Evolutionary conservation across 2,113 vertebrate genomes (phyloP), one percentile per base, ranked within the genome.

Genomic region (Phasianus colchicus): DNA sequence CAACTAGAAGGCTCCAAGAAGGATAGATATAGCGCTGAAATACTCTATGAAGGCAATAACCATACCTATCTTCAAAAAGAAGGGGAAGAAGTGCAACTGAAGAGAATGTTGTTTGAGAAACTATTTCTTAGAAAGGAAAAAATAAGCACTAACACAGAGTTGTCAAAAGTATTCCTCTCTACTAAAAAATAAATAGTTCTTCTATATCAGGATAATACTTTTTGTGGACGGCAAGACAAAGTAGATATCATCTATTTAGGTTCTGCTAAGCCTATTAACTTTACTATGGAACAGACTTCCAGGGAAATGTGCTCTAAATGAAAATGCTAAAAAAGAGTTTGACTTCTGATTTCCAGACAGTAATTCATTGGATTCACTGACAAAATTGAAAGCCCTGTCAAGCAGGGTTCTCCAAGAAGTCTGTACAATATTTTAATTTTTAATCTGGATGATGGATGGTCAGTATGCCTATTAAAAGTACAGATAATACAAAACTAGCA

Each of bases 321-420:
- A 90, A 90, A 84, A 89, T 52, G 11, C 36, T 95, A 86, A 88
- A 87, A 92, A 92, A 88, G 52, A 65, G 6, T 80, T 94, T 80
- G 55, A 27, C 45, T 77, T 58, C 67, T 74, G 12, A 64, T 91
- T 88, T 88, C 29, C 48, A 83, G 50, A 61, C 54, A 47, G n/a
- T 34, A 82, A 78, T 90, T 92, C 5, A 42, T 75, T 55, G 60
- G 27, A 60, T 77, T 83, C 55, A 30, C 32, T 67, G 83, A 55
- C 55, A 90, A 93, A 91, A 83, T 20, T 54, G 64, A 83, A 83
- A 71, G 69, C 52, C 14, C 83, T 83, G 38, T 80, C 48, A 54
- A 76, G 54, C 24, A 88, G 74, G 0, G 2, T 20, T 89, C 67
- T 94, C 50, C n/a, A 32, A 88, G 34, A 81, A 80, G 17, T 32